Percentiles rank a stretch among this genome's conserved stretches.
These are phyloP conservation scores for Bombus vancouverensis DNA, from an alignment of 1,140 invertebrate genomes.

Conservation along the genomic window DNA sequence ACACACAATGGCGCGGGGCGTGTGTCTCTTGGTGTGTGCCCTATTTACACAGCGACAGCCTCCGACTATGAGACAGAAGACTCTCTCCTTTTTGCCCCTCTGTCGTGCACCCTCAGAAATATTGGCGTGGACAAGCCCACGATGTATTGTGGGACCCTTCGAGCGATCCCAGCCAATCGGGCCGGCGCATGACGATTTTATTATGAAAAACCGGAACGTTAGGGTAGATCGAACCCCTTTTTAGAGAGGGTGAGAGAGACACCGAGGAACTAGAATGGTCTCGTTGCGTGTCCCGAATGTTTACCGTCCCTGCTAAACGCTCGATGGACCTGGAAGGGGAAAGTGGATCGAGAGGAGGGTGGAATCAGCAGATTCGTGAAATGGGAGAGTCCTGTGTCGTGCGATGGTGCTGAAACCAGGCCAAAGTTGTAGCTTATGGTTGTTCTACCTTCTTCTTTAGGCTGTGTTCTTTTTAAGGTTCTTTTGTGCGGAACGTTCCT, in stretches of 20 bases:
- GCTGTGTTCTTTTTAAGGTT: neutral
- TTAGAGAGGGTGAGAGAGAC: constrained; percentile 45
- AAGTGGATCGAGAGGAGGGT: neutral
- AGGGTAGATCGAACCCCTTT: constrained; percentile 67
- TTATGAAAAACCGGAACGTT: constrained; percentile 69
- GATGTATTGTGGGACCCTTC: constrained; percentile 64
- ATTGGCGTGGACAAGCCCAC: constrained; percentile 74
- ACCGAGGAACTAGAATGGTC: constrained; percentile 46
- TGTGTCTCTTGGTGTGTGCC: constrained; percentile 69
- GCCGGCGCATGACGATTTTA: constrained; percentile 67
- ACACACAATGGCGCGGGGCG: constrained; percentile 54
- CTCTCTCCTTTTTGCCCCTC: constrained; percentile 67
- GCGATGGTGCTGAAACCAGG: neutral
- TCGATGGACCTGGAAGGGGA: neutral
- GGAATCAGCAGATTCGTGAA: neutral
- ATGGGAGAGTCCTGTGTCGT: neutral
- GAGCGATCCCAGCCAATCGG: constrained; percentile 67
- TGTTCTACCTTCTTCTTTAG: neutral
- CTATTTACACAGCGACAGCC: constrained; percentile 73
- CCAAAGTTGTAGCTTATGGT: neutral
- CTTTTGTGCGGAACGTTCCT: neutral
- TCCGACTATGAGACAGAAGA: constrained; percentile 53
- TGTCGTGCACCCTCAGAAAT: constrained; percentile 60
- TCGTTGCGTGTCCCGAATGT: constrained; percentile 72
- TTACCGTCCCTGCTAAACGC: constrained; percentile 70